Evolutionary conservation across 2,113 vertebrate species (phyloP), one percentile per base, ranked within the genome.

Genomic region (Rhombomys opimus): DNA sequence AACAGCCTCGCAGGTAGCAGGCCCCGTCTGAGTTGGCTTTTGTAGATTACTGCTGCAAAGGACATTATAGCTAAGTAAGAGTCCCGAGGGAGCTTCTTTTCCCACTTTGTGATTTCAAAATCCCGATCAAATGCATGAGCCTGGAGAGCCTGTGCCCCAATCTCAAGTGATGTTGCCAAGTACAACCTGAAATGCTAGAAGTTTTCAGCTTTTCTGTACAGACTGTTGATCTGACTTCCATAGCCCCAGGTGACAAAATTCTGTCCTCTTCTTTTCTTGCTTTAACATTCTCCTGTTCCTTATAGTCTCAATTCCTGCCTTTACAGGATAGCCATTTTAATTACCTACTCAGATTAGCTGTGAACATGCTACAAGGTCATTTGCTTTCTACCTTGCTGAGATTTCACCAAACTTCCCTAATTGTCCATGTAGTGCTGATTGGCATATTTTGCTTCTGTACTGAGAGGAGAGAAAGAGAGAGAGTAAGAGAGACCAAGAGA

Each of bases 391-490:
- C 72, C 23, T 8, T 8, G 23, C 1, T 27, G 14, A 38, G 67
- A 63, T 91, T 65, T 95, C 73, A 54, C 14, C 38, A 38, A 88
- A 95, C 57, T 89, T 52, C 27, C 68, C 76, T 94, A 90, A 87
- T 15, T 87, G 52, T 86, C 81, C 88, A 23, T 23, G 18, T 25
- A 35, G 70, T 32, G 46, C 61, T 87, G 68, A 32, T 8, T 2
- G 80, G 77, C 95, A 93, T 38, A 46, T 93, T 93, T 92, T 85
- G 78, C 94, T 95, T 96, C 50, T 93, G 13, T 13, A 41, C 89
- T 81, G 23, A 76, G 73, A 76, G 20, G 75, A 77, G 23, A 50
- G 41, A 77, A 2, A 30, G 46, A 17, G 13, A 30, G 41, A 57
- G 52, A 57, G 22, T 22, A 52, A 54, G 27, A 54, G 12, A 32